phyloP scores from a whole-genome alignment of 2,113 vertebrate genomes.

The Triplophysa siluroides region DNA sequence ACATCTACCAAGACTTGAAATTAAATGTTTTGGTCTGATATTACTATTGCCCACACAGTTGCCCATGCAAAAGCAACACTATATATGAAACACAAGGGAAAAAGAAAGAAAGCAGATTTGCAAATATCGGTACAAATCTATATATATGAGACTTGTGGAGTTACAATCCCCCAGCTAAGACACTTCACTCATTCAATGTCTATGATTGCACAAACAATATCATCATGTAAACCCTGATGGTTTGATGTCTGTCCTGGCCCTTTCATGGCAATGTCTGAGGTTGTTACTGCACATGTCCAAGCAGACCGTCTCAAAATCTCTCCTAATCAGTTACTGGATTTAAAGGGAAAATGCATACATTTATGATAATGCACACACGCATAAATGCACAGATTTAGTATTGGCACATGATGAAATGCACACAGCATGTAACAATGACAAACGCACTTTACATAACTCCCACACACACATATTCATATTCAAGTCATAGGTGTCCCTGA shows the following conservation, averaged over 20 bases:
- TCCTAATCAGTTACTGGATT: background rate
- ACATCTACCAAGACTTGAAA: background rate
- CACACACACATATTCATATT: conserved; percentile 16
- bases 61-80: background rate
- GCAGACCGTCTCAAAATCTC: background rate
- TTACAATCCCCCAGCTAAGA: background rate
- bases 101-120: too few species aligned
- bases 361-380: background rate
- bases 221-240: background rate
- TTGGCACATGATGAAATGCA: conserved; percentile 25
- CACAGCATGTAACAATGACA: conserved; percentile 1
- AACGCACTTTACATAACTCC: conserved; percentile 16
- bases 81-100: background rate
- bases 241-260: background rate
- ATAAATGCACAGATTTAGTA: background rate
- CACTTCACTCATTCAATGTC: background rate
- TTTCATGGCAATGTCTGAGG: too few species aligned
- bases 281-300: background rate
- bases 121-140: too few species aligned
- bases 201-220: background rate
- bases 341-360: background rate
- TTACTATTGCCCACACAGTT: background rate
- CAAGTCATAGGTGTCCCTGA: conserved; percentile 54
- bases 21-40: background rate
- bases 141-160: background rate